Percentiles rank a stretch among this genome's conserved stretches.
These are phyloP conservation scores for Agelastica alni DNA, from an alignment of 2,888 invertebrate species.

Conservation along the genomic window DNA sequence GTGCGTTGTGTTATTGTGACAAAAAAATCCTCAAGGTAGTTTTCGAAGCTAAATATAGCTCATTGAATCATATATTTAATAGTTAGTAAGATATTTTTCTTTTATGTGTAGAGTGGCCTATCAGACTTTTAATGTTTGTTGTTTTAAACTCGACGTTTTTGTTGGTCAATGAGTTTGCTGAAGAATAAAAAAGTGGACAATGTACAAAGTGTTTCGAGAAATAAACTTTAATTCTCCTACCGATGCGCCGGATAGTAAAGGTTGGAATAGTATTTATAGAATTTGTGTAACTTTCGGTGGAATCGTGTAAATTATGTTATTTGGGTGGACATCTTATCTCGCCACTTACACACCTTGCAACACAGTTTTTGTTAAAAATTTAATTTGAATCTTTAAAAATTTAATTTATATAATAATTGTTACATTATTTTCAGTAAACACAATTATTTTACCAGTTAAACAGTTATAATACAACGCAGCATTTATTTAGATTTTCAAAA, in stretches of 20 bases:
- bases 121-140: constrained; percentile 39
- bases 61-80: constrained; percentile 52
- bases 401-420: too few species aligned
- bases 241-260: constrained; percentile 40
- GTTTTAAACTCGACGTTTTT: constrained; percentile 28
- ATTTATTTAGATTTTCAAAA: too few species aligned
- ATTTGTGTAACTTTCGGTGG: too few species aligned
- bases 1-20: constrained; percentile 47
- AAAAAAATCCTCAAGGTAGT: constrained; percentile 54
- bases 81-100: constrained; percentile 48
- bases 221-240: constrained; percentile 47
- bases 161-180: constrained; percentile 40
- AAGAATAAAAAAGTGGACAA: constrained; percentile 39
- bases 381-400: too few species aligned
- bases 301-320: too few species aligned
- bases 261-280: constrained; percentile 33
- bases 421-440: too few species aligned
- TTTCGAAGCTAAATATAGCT: constrained; percentile 51
- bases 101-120: constrained; percentile 44
- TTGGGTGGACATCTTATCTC: too few species aligned
- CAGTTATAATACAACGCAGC: too few species aligned
- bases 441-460: too few species aligned
- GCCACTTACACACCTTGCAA: too few species aligned
- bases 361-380: too few species aligned
- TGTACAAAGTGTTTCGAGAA: constrained; percentile 55